Base-by-base conservation (phyloP, 2,113 vertebrate genomes). In the Sylvia atricapilla region DNA sequence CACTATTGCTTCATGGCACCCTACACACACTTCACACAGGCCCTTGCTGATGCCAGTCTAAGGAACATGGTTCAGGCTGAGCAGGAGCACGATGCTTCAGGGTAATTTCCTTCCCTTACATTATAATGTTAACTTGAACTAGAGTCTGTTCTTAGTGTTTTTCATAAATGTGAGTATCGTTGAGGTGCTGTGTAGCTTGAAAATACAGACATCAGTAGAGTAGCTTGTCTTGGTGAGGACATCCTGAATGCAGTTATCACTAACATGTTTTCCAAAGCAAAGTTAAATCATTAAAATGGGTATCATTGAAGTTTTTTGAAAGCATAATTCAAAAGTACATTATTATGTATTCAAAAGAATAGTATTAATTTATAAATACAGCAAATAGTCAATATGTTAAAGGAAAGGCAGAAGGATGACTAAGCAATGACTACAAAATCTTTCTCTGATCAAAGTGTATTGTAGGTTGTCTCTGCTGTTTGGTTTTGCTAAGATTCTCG, bases 1-100 rank as follows among this genome's bases (percentile, higher is more conserved):
- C 99, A 99, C 93, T 99, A 99, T 95, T 99, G 99, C 98, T 99
- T 99, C 98, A 99, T 99, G 99, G 99, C 99, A 4, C 99, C 99
- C 0, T 99, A 99, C 86, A 99, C 99, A 7, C 99, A 99, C 94
- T 99, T 99, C 85, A 99, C 99, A 2, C 99, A 99, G 98, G 99
- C 99, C 24, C 97, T 99, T 5, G 99, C 99, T 7, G 99, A 99
- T 21, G 99, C 99, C 31, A 99, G 99, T 86, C 98, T 99, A 13
- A 98, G 99, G 88, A 99, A 99, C 96, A 99, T 99, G 98, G 99
- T 99, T 77, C 99, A 99, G 95, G 98, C 99, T 7, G 99, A 99
- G 64, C 98, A 98, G 68, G 99, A 99, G 74, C 98, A 98, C 1
- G 99, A 99, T 90, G 85, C 99, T 11, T 99, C 99, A 9, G 99